Base-by-base conservation (phyloP, 1,140 invertebrate species). In the Homalodisca vitripennis region DNA sequence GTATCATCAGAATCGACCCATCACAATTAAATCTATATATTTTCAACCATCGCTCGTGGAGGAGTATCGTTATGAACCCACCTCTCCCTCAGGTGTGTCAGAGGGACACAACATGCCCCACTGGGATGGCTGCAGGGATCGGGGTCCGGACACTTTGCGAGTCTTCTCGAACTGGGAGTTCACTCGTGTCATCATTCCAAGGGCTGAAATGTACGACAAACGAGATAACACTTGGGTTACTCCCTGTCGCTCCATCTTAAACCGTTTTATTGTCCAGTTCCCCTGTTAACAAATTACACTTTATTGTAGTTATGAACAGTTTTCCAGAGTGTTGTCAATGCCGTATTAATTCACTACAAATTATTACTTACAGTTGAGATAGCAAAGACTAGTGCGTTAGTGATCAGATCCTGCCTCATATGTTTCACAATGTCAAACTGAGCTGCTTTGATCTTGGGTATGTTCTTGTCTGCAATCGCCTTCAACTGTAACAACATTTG, bases 91-190 rank as follows among this genome's bases (percentile, higher is more conserved):
- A 47, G 98, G 98, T 1, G 98, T 99, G 79, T 99, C 98, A 41
- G 94, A 96, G 0, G 97, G 97, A 83, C 98, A 97, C 13, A 97
- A 75, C 92, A 99, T 97, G n/a, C 98, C 98, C 95, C 96, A 99
- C 78, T 99, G 98, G 10, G 96, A 98, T 0, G 95, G 90, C 77
- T 99, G 98, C 14, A 99, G 82, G 0, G 98, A 98, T 65, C 98
- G 84, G 0, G 98, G 98, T 1, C 98, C 98, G 24, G 95, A 98
- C 0, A 99, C 97, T 85, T 99, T 99, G 24, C 98, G 83, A 0
- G 97, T 98, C 80, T 99, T 99, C 78, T 99, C 98, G 84, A 99
- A 99, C 77, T 99, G 98, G 6, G 97, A 99, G 79, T 98, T 98
- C 0, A 99, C 95, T 69, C 98, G 82, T 0, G 98, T 99, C 98